Evolutionary conservation across 1,140 invertebrate genomes (phyloP).

Genomic region (Drosophila santomea): DNA sequence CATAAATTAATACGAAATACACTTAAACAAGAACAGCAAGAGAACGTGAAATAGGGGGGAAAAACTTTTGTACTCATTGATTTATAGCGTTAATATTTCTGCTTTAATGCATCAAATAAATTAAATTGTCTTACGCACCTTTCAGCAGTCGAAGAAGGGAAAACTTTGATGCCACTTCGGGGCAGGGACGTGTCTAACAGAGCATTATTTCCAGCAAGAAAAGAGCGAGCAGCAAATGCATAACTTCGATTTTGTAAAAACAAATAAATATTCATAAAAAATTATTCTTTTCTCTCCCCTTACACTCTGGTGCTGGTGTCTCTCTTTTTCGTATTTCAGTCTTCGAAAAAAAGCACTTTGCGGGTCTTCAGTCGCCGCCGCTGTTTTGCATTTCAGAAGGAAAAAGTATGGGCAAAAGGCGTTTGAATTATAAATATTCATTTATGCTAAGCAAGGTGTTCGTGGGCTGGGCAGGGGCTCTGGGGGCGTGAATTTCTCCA

Average conservation of each 20-base stretch:
- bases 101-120: conserved; percentile 83
- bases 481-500: conserved; percentile 54
- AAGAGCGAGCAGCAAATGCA: conserved; percentile 62
- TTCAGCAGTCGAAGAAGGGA: conserved; percentile 52
- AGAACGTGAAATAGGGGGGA: conserved; percentile 12
- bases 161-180: conserved; percentile 63
- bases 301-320: background rate
- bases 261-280: conserved; percentile 83
- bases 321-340: background rate
- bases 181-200: conserved; percentile 6
- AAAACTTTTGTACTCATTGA: conserved; percentile 66
- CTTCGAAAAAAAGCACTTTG: conserved; percentile 64
- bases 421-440: conserved; percentile 80
- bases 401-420: conserved; percentile 44
- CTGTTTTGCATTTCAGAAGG: conserved; percentile 46
- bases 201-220: conserved; percentile 28
- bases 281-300: conserved; percentile 47
- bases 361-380: conserved; percentile 51
- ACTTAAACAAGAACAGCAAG: conserved; percentile 23
- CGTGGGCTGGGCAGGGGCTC: background rate
- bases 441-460: conserved; percentile 72
- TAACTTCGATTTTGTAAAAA: conserved; percentile 79
- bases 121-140: conserved; percentile 83
- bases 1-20: conserved; percentile 77
- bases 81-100: conserved; percentile 82